Base-by-base conservation (phyloP, 2,888 invertebrate species). In the Gandaritis pyraliata region DNA sequence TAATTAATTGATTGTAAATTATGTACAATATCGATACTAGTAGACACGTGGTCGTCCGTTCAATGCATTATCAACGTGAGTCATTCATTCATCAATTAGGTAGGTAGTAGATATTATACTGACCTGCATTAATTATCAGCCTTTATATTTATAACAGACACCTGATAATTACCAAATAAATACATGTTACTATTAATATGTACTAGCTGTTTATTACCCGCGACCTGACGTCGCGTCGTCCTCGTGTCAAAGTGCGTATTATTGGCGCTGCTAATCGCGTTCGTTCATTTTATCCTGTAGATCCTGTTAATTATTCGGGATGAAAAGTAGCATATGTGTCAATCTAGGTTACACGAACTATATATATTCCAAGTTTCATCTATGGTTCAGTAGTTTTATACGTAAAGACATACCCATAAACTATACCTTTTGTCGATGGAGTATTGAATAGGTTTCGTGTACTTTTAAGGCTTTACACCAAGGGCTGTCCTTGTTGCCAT, bases 11-110 rank as follows among this genome's bases (percentile, higher is more conserved):
- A 52, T 58, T 45, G 18, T 58, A 38, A 33, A 41, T 49, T 45
- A 54, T 23, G 15, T 36, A 12, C 48, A n/a, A 49, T 33, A 33
- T 46, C 41, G 45, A 55, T 65, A 18, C 58, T 65, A 59, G 58
- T 60, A 61, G 70, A 66, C 69, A 69, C 69, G 63, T 67, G 46
- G 57, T 52, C 58, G 55, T 33, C 57, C 65, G 61, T 64, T 64
- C 60, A 53, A 47, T 58, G 54, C 54, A 61, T 62, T 65, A 67
- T 67, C 67, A 39, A 33, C 15, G 8, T 65, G 61, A 65, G 36
- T 69, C 63, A 69, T 41, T 61, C 64, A 66, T 54, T 56, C 38
- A 47, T 39, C 7, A 38, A 29, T 10, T 36, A 12, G 11, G 38
- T 18, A 13, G 15, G 15, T 15, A 8, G 41, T 41, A 41, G 15